A percentile compares a stretch with the other conserved stretches of the same genome.
These are phyloP conservation scores for Tapirus indicus DNA, from an alignment of 2,797 vertebrate species.

Conservation along the genomic window DNA sequence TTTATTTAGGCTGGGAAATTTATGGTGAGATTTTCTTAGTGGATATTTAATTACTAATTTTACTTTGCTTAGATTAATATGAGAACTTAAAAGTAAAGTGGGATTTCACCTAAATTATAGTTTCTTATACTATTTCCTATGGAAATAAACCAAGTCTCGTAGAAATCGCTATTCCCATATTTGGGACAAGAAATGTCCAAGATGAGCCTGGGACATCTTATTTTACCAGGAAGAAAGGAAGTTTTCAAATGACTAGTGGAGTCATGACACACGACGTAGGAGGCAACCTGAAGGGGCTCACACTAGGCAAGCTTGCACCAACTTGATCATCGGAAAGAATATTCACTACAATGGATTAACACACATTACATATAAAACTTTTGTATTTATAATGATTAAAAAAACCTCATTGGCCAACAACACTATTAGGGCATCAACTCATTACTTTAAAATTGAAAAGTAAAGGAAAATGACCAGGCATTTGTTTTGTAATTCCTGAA, in stretches of 20 bases:
- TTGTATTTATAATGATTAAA: neutral
- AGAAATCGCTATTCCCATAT: neutral
- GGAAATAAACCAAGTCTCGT: neutral
- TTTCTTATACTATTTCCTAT: neutral
- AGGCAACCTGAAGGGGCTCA: neutral
- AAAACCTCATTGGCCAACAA: neutral
- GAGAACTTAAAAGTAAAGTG: conserved; percentile 21
- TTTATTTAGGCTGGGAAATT: neutral
- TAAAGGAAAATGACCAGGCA: neutral
- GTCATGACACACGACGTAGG: neutral
- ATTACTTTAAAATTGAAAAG: neutral
- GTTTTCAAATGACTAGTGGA: neutral
- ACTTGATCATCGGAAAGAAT: neutral
- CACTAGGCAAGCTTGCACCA: neutral
- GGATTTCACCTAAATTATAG: neutral
- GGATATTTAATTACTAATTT: neutral
- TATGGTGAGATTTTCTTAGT: neutral
- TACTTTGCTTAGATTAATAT: conserved; percentile 10
- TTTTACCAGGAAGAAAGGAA: neutral
- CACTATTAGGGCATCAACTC: neutral
- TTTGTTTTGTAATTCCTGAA: neutral
- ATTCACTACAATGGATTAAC: neutral
- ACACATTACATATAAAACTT: neutral
- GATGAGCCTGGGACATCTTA: neutral
- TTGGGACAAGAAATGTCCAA: neutral